phyloP scores from a whole-genome alignment of 2,888 invertebrate species.

The Macaria liturata region DNA sequence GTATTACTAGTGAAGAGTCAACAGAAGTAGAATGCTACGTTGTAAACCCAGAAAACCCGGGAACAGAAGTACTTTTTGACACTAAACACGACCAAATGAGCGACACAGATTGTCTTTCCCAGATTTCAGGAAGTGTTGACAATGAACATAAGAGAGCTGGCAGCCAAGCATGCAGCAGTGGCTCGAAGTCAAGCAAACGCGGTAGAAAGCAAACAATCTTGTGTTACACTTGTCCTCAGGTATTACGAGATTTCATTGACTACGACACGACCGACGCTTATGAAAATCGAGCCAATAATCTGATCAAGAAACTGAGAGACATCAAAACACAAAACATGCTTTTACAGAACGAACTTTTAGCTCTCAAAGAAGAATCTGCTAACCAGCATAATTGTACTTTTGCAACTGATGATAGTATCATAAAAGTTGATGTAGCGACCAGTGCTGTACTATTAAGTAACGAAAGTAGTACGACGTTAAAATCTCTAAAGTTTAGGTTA shows the following conservation, averaged over 20 bases:
- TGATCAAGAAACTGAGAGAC: slow-evolving; percentile 65
- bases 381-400: slow-evolving; percentile 33
- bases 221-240: slow-evolving; percentile 45
- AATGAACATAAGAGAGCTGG: slow-evolving; percentile 29
- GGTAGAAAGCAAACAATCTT: slow-evolving; percentile 36
- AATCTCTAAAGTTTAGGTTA: slow-evolving; percentile 54
- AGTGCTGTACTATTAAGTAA: slow-evolving; percentile 41
- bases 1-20: slow-evolving; percentile 50
- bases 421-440: slow-evolving; percentile 52
- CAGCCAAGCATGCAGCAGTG: slow-evolving; percentile 34
- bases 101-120: slow-evolving; percentile 47
- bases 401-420: slow-evolving; percentile 30
- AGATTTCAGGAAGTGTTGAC: slow-evolving; percentile 36
- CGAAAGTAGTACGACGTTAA: slow-evolving; percentile 50
- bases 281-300: slow-evolving; percentile 58
- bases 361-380: slow-evolving; percentile 52
- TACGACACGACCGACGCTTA: slow-evolving; percentile 42
- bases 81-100: slow-evolving; percentile 40
- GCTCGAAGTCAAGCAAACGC: slow-evolving; percentile 27
- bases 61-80: slow-evolving; percentile 48
- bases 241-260: slow-evolving; percentile 25
- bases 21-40: slow-evolving; percentile 58
- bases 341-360: slow-evolving; percentile 55
- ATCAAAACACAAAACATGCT: slow-evolving; percentile 67
- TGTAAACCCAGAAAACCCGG: slow-evolving; percentile 49